phyloP scores from a whole-genome alignment of 2,113 vertebrate species.

The Scopus umbretta region DNA sequence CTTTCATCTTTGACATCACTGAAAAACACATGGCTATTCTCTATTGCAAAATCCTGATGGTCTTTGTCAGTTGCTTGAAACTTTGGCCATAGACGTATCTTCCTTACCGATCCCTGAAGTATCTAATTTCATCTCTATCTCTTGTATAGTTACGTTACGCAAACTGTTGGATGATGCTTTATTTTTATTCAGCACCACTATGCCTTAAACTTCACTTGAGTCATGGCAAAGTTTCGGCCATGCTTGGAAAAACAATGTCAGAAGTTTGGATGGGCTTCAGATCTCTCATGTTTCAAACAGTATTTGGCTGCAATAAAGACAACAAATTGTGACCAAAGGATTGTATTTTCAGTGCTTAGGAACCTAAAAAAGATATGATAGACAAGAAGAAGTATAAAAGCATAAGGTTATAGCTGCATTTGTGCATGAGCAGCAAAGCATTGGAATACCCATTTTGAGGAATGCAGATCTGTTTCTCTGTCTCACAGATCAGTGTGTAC shows the following conservation, averaged over 20 bases:
- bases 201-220: background rate
- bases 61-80: background rate
- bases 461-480: background rate
- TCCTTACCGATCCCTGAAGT: background rate
- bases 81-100: background rate
- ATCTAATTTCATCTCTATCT: background rate
- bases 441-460: background rate
- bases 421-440: background rate
- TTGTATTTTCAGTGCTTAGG: background rate
- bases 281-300: background rate
- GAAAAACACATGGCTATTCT: background rate
- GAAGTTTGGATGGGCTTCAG: background rate
- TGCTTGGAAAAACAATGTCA: background rate
- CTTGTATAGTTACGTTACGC: background rate
- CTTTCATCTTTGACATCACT: constrained; percentile 33
- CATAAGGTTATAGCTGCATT: background rate
- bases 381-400: background rate
- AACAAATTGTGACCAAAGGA: background rate
- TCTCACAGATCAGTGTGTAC: background rate
- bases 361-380: background rate
- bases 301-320: background rate
- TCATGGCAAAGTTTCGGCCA: background rate
- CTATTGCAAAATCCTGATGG: background rate
- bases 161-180: background rate
- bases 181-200: background rate